Evolutionary conservation across 2,888 invertebrate genomes (phyloP).

Genomic region (Labia minor): DNA sequence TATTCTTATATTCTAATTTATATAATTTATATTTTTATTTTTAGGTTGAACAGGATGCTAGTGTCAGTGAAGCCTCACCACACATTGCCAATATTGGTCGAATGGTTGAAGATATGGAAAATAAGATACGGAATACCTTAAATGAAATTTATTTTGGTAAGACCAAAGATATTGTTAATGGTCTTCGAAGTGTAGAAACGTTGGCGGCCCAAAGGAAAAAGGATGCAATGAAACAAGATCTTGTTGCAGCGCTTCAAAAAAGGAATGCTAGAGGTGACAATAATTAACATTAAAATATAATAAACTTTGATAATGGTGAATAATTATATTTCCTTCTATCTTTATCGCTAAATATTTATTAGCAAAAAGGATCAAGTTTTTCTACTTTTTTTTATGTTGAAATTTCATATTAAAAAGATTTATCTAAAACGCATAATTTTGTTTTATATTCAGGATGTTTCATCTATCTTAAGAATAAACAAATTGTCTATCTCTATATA

Average conservation of each 20-base stretch:
- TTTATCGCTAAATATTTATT: neutral
- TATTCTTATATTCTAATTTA: too few relatives aligned
- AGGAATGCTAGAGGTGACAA: slow-evolving; percentile 55
- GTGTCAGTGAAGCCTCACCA: slow-evolving; percentile 84
- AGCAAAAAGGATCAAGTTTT: neutral
- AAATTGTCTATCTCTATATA: too few relatives aligned
- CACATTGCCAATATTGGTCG: slow-evolving; percentile 98
- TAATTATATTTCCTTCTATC: neutral
- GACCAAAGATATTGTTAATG: slow-evolving; percentile 95
- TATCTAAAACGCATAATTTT: too few relatives aligned
- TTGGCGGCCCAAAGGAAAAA: slow-evolving; percentile 75
- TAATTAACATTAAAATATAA: slow-evolving; percentile 24
- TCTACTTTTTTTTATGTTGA: neutral
- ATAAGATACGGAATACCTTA: slow-evolving; percentile 94
- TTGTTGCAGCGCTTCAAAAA: slow-evolving; percentile 71
- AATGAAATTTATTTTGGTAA: slow-evolving; percentile 99
- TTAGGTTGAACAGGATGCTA: slow-evolving; percentile 85
- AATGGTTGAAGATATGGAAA: slow-evolving; percentile 99
- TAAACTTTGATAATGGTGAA: neutral
- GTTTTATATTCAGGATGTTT: too few relatives aligned
- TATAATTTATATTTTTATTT: slow-evolving; percentile 30
- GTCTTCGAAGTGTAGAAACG: slow-evolving; percentile 71
- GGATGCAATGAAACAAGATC: slow-evolving; percentile 72
- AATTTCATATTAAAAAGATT: neutral
- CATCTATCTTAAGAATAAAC: too few relatives aligned